Percentiles rank a stretch among this genome's conserved stretches.
phyloP scores from a whole-genome alignment of 2,888 invertebrate species.

The Dorcus parallelipipedus region DNA sequence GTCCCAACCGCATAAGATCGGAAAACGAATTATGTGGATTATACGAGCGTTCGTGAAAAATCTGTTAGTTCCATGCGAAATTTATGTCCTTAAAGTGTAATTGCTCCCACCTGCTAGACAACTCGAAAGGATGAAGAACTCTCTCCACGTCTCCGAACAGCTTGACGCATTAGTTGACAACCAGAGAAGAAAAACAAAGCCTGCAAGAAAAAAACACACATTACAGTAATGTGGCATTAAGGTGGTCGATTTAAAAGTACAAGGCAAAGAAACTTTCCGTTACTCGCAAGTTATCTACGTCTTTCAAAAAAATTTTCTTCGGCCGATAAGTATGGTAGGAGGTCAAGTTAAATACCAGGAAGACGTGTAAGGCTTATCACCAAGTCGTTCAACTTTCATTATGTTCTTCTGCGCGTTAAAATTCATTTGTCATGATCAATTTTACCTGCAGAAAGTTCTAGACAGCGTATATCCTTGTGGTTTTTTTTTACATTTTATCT shows the following conservation, averaged over 20 bases:
- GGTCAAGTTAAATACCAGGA: too few species aligned
- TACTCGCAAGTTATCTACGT: too few species aligned
- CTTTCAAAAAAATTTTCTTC: too few species aligned
- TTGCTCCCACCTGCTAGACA: slow-evolving; percentile 55
- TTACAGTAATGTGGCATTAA: background rate
- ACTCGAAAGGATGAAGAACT: slow-evolving; percentile 61
- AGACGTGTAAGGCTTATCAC: too few species aligned
- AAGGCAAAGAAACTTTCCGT: background rate
- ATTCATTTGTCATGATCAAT: too few species aligned
- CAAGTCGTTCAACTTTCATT: too few species aligned
- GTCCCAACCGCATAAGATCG: background rate
- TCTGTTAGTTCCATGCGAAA: background rate
- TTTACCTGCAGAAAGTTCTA: too few species aligned
- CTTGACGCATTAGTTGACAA: slow-evolving; percentile 61
- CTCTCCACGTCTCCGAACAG: slow-evolving; percentile 65
- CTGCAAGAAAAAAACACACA: slow-evolving; percentile 42
- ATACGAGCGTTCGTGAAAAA: background rate
- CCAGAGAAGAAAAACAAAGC: slow-evolving; percentile 50
- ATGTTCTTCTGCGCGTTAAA: too few species aligned
- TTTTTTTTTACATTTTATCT: too few species aligned
- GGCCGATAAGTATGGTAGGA: too few species aligned
- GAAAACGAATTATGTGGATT: slow-evolving; percentile 1
- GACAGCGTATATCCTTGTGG: too few species aligned
- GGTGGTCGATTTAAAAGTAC: background rate
- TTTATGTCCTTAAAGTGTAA: slow-evolving; percentile 5